Percentiles rank a stretch among this genome's conserved stretches.
Conservation (phyloP, 1,140 invertebrate species). For the Drosophila persimilis region DNA sequence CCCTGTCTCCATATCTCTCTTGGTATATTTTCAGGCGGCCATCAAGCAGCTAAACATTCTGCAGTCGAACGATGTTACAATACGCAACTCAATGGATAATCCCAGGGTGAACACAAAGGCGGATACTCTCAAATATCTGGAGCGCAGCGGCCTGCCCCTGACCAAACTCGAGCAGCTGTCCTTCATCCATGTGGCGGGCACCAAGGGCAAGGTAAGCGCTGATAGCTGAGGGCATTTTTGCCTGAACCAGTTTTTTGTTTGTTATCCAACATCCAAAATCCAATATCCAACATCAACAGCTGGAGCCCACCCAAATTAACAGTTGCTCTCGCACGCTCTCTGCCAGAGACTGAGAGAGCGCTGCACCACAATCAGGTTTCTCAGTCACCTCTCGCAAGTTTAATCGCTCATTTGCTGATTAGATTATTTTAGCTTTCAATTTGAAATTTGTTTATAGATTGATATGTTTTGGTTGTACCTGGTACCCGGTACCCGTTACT, state of each 20-base stretch:
- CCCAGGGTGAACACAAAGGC: conserved; percentile 70
- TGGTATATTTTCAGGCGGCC: conserved; percentile 85
- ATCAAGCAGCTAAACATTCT: conserved; percentile 87
- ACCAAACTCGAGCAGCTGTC: conserved; percentile 88
- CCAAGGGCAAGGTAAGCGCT: conserved; percentile 92
- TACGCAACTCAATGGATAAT: conserved; percentile 84
- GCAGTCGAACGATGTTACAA: conserved; percentile 87
- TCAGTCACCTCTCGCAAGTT: background rate
- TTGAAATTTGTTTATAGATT: conserved; percentile 36
- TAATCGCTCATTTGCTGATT: conserved; percentile 41
- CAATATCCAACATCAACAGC: background rate
- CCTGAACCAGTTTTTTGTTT: conserved; percentile 8
- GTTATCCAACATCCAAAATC: conserved; percentile 1
- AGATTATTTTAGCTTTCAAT: conserved; percentile 42
- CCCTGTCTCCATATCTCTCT: background rate
- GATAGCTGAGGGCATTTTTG: background rate
- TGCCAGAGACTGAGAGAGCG: background rate
- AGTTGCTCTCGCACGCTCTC: background rate
- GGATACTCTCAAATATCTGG: conserved; percentile 85
- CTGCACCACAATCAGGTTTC: background rate
- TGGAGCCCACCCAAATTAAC: conserved; percentile 3
- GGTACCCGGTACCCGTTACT: background rate
- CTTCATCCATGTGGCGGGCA: conserved; percentile 97
- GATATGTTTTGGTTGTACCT: conserved; percentile 18
- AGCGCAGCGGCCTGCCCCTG: conserved; percentile 87